Evolutionary conservation across 2,797 vertebrate species (phyloP).

Genomic region (Diplodus puntazzo): DNA sequence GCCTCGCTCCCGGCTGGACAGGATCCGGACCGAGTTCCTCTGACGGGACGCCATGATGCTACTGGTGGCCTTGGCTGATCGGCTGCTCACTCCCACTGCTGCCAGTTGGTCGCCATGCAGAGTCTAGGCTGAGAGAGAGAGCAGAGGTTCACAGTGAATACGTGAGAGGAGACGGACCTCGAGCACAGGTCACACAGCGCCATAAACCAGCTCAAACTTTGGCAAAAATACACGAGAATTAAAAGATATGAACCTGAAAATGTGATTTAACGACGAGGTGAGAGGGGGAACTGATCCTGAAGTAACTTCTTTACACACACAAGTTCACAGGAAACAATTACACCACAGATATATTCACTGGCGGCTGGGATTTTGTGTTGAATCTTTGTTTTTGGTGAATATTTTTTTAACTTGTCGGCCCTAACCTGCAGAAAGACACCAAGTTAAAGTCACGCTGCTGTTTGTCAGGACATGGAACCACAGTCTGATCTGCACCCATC

Average conservation of each 20-base stretch:
- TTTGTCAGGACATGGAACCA: too few species aligned
- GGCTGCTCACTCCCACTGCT: constrained; percentile 72
- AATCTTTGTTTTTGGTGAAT: too few species aligned
- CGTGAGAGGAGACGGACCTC: background rate
- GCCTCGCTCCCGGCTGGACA: constrained; percentile 94
- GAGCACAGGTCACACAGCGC: background rate
- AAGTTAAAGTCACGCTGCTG: too few species aligned
- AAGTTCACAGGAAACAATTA: background rate
- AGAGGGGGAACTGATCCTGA: background rate
- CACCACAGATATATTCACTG: too few species aligned
- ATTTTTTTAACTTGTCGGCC: too few species aligned
- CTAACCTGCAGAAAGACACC: too few species aligned
- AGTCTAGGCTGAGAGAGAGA: constrained; percentile 75
- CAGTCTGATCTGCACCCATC: too few species aligned
- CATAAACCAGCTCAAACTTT: background rate
- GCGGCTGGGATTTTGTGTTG: too few species aligned
- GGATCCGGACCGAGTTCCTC: constrained; percentile 97
- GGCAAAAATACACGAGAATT: background rate
- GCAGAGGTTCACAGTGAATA: background rate
- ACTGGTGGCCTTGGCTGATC: constrained; percentile 79
- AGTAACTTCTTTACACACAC: background rate
- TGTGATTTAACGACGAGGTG: background rate
- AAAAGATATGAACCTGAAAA: background rate
- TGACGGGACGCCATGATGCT: constrained; percentile 88
- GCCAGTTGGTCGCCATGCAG: constrained; percentile 87